Base-by-base conservation (phyloP, 1,140 invertebrate species). In the Drosophila orena region DNA sequence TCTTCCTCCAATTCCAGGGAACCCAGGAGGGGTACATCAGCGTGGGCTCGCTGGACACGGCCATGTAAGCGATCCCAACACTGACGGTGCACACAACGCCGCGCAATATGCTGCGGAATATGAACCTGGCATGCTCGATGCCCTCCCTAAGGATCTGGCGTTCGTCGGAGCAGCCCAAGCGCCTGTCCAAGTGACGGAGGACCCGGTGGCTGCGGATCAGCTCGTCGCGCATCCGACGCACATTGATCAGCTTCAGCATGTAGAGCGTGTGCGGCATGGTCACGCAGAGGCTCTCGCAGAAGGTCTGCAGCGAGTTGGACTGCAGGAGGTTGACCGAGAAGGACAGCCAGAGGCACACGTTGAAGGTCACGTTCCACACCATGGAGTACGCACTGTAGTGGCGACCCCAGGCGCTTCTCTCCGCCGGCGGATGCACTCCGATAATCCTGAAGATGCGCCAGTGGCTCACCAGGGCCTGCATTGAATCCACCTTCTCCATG, bases 251-350 rank as follows among this genome's bases (percentile, higher is more conserved):
- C 50, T 91, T 91, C 4, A 88, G 15, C 17, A 75, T 59, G 30
- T 68, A 69, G 14, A 76, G 54, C 0, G 54, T 4, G 3, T 62
- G 15, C 3, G 81, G 46, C 46, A 56, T 46, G 7, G 58, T 24
- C 34, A 81, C 12, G 12, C 60, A 85, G 15, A 88, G 37, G 10
- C 38, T 38, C 37, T 90, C 85, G 44, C 90, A 88, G 64, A 90
- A 73, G 3, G 70, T 66, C 8, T 57, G 56, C 24, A 86, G 14
- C 0, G 71, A 30, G 4, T 15, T 46, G 11, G 70, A 47, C 2
- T 24, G 3, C 4, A 85, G 0, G 3, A 69, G 75, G 4, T 75
- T 53, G 0, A 80, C 50, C 12, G 53, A 15, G 5, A 90, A 17
- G 2, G 74, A 47, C 0, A 69, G 0, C 12, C 53, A 50, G 10